A percentile compares a stretch with the other conserved stretches of the same genome.
These are phyloP conservation scores for Aeoliscus strigatus DNA, from an alignment of 2,797 vertebrate genomes.

Conservation along the genomic window DNA sequence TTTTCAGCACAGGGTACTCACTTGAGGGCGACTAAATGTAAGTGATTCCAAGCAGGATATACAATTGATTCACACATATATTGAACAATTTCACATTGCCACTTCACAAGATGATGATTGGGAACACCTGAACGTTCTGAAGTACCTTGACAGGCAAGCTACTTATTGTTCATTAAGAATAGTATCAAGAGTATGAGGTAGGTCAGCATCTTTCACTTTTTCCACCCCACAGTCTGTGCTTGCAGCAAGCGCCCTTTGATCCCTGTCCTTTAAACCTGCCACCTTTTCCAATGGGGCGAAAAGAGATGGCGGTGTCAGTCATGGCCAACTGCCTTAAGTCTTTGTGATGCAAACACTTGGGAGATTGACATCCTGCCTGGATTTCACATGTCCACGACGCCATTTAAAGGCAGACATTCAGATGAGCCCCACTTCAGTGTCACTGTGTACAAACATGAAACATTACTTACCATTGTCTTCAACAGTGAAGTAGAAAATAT, in stretches of 20 bases:
- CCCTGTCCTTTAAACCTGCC: conserved; percentile 49
- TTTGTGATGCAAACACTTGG: conserved; percentile 68
- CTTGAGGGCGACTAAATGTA: too few relatives aligned
- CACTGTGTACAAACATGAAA: conserved; percentile 14
- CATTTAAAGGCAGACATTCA: conserved; percentile 42
- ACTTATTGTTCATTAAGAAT: conserved; percentile 55
- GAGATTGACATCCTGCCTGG: conserved; percentile 47
- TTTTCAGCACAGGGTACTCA: too few relatives aligned
- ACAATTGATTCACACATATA: conserved; percentile 1
- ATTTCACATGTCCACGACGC: conserved; percentile 43
- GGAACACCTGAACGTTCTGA: conserved; percentile 23
- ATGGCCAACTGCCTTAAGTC: conserved; percentile 65
- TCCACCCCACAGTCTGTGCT: conserved; percentile 37
- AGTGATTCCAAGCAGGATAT: too few relatives aligned
- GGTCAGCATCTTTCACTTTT: conserved; percentile 42
- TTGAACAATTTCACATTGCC: conserved; percentile 23
- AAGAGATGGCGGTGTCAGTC: conserved; percentile 53
- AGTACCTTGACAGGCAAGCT: conserved; percentile 22
- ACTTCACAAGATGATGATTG: conserved; percentile 42
- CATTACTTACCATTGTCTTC: conserved; percentile 81
- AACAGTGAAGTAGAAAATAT: conserved; percentile 84
- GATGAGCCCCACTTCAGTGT: not conserved
- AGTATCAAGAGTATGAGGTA: conserved; percentile 34
- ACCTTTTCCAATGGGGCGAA: conserved; percentile 37
- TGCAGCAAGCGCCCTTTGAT: conserved; percentile 51